These are phyloP conservation scores for Cheirogaleus major DNA, from an alignment of 2,797 vertebrate species.

Conservation along the genomic window DNA sequence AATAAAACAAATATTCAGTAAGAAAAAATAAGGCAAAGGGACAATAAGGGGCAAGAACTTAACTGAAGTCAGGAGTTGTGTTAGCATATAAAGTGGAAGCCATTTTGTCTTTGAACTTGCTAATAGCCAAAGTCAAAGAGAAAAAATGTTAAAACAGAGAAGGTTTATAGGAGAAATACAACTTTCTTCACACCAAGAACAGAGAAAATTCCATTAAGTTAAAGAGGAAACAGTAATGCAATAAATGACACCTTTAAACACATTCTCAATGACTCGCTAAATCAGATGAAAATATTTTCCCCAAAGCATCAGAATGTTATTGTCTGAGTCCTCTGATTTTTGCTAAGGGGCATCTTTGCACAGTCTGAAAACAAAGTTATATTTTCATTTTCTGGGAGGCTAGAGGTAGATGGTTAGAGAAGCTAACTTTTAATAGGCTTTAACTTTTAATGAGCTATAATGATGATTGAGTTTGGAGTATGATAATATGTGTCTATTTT, in stretches of 20 bases:
- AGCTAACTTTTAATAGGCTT: constrained; percentile 22
- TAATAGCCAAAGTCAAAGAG: not conserved
- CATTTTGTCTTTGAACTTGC: constrained; percentile 2
- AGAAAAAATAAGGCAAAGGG: not conserved
- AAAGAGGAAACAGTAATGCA: constrained; percentile 8
- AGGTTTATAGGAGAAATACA: not conserved
- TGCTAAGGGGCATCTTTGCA: not conserved
- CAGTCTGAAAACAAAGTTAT: not conserved
- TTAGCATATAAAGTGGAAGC: not conserved
- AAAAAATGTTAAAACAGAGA: not conserved
- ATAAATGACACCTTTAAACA: constrained; percentile 26
- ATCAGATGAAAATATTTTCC: constrained; percentile 34
- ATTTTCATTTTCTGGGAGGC: not conserved
- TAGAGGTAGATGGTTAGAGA: not conserved
- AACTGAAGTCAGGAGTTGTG: not conserved
- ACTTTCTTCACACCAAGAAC: not conserved
- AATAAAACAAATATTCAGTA: not conserved
- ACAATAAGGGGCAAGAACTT: not conserved
- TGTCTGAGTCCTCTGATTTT: not conserved
- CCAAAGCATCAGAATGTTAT: not conserved
- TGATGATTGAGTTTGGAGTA: not conserved
- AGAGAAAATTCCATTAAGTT: constrained; percentile 20
- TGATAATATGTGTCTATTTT: not conserved
- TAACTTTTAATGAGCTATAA: not conserved
- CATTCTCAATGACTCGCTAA: not conserved